A percentile compares a stretch with the other conserved stretches of the same genome.
Evolutionary conservation across 2,113 vertebrate genomes (phyloP).

Genomic region (Ceyx melanurus): DNA sequence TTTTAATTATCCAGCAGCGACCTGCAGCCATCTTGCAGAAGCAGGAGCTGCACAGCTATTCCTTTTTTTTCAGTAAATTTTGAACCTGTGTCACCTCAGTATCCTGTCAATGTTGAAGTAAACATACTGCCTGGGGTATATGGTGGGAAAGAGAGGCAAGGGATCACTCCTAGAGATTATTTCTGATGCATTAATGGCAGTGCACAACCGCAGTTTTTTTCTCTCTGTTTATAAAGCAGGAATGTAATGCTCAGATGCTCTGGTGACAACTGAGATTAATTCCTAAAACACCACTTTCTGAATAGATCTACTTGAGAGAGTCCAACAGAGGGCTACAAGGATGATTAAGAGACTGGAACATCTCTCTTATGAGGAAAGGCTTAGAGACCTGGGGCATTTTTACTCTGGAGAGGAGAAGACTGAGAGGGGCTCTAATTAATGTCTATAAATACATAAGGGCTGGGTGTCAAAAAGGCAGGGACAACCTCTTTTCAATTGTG

Average conservation of each 20-base stretch:
- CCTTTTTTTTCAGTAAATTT: not conserved
- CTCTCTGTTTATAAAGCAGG: not conserved
- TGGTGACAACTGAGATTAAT: not conserved
- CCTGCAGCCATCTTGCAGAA: not conserved
- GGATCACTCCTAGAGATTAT: not conserved
- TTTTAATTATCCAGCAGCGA: not conserved
- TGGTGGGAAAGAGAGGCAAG: not conserved
- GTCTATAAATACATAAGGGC: too few species aligned
- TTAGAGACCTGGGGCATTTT: too few species aligned
- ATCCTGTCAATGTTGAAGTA: not conserved
- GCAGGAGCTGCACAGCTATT: not conserved
- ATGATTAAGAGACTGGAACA: too few species aligned
- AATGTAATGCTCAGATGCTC: not conserved
- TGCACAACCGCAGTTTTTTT: not conserved
- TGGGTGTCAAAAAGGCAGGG: too few species aligned
- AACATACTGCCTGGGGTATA: not conserved
- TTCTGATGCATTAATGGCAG: not conserved
- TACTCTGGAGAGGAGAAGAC: too few species aligned
- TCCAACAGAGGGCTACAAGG: too few species aligned
- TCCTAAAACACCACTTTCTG: not conserved
- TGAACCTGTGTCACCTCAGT: rapidly evolving
- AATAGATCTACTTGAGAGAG: not conserved
- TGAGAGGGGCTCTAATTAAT: too few species aligned
- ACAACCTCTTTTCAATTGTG: too few species aligned
- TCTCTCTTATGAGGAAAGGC: too few species aligned